A percentile compares a stretch with the other conserved stretches of the same genome.
Conservation (phyloP, 23 tunicate species). For the Ascidia mentula region DNA sequence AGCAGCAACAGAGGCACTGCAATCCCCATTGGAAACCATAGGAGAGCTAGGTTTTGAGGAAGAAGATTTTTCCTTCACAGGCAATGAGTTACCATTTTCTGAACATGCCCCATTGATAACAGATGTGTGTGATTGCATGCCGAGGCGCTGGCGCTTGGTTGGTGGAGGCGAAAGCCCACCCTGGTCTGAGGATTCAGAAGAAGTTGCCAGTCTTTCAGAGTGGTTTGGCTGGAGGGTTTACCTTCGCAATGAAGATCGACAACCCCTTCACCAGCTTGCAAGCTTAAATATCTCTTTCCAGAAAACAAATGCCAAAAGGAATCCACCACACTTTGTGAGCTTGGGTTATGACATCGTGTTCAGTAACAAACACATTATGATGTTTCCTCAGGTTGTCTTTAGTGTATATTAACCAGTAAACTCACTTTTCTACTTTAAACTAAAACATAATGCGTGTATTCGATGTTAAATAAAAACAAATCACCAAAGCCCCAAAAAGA, state of each 20-base stretch:
- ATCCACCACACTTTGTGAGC: no score
- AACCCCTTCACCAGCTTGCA: constrained; percentile 20
- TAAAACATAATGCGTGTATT: no score
- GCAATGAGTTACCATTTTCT: constrained; percentile 38
- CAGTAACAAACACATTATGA: no score
- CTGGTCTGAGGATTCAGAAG: constrained; percentile 45
- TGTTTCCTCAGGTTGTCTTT: no score
- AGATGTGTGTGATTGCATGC: constrained; percentile 68
- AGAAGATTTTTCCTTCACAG: constrained; percentile 38
- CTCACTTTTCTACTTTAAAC: no score
- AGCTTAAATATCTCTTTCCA: background rate
- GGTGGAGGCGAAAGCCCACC: constrained; percentile 94
- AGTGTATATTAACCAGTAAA: no score
- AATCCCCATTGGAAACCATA: constrained; percentile 40
- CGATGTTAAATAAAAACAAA: no score
- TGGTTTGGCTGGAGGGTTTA: constrained; percentile 43
- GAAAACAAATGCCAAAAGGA: background rate
- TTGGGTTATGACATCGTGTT: no score
- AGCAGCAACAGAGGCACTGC: background rate
- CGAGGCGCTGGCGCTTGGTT: constrained; percentile 63
- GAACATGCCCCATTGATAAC: constrained; percentile 72
- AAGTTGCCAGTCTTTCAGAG: constrained; percentile 82
- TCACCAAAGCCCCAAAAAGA: no score
- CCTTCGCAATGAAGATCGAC: constrained; percentile 46
- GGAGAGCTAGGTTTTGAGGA: constrained; percentile 44